phyloP scores from a whole-genome alignment of 2,888 invertebrate species.

The Zygogramma bicolorata region DNA sequence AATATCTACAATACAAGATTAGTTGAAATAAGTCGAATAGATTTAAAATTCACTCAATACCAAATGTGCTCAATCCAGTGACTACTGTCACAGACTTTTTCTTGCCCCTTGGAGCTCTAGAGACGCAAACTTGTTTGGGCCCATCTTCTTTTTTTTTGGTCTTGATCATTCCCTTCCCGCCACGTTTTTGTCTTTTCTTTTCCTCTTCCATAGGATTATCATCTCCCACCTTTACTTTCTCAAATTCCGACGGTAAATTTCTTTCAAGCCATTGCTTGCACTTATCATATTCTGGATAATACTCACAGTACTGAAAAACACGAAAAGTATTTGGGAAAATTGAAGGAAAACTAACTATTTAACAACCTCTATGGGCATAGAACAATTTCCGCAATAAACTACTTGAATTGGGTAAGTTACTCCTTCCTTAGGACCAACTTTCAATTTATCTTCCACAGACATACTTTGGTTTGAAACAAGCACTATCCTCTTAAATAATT shows the following conservation, averaged over 20 bases:
- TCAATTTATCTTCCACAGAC: slow-evolving; percentile 75
- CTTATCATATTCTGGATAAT: slow-evolving; percentile 96
- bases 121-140: slow-evolving; percentile 86
- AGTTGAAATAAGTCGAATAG: background rate
- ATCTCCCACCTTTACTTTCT: slow-evolving; percentile 83
- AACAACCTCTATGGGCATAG: slow-evolving; percentile 90
- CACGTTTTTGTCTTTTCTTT: slow-evolving; percentile 95
- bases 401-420: slow-evolving; percentile 86
- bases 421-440: slow-evolving; percentile 69
- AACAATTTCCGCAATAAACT: slow-evolving; percentile 93
- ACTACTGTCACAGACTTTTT: slow-evolving; percentile 99
- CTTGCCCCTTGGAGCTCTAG: slow-evolving; percentile 94
- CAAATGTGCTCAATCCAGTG: slow-evolving; percentile 94
- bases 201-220: slow-evolving; percentile 85
- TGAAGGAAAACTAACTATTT: background rate
- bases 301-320: slow-evolving; percentile 89
- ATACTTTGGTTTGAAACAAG: too few relatives aligned
- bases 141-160: slow-evolving; percentile 94
- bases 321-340: background rate
- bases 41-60: slow-evolving; percentile 66
- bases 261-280: slow-evolving; percentile 97
- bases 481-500: too few relatives aligned
- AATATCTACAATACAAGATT: slow-evolving; percentile 76
- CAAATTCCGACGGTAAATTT: slow-evolving; percentile 93
- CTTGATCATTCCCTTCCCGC: slow-evolving; percentile 96